Percentiles rank a stretch among this genome's conserved stretches.
phyloP scores from a whole-genome alignment of 1,140 invertebrate genomes.

The Zelostemma sp. region DNA sequence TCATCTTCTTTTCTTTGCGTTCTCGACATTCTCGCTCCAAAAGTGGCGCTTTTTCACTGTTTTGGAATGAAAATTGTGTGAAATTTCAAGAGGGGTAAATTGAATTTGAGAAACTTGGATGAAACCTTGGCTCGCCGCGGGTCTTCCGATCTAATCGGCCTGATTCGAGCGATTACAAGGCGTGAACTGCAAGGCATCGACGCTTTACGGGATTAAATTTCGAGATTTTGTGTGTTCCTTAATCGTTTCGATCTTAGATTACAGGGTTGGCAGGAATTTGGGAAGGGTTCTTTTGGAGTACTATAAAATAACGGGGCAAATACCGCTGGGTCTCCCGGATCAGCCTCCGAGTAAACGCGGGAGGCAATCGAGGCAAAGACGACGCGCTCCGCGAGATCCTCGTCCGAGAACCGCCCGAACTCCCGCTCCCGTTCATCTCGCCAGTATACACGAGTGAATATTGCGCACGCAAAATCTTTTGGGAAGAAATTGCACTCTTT shows the following conservation, averaged over 20 bases:
- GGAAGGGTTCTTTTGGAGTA: slow-evolving; percentile 84
- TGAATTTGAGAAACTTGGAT: too few species aligned
- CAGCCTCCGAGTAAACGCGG: slow-evolving; percentile 70
- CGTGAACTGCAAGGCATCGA: slow-evolving; percentile 25
- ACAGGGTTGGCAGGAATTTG: slow-evolving; percentile 81
- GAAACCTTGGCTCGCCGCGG: slow-evolving; percentile 36
- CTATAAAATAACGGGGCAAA: slow-evolving; percentile 81
- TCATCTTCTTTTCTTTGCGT: too few species aligned
- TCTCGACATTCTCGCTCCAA: too few species aligned
- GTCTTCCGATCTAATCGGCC: slow-evolving; percentile 38
- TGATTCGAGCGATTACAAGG: slow-evolving; percentile 34
- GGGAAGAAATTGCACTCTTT: not conserved
- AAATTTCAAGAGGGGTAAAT: too few species aligned
- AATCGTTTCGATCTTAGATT: slow-evolving; percentile 56
- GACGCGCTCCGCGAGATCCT: slow-evolving; percentile 69
- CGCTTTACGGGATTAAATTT: too few species aligned
- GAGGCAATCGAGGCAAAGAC: slow-evolving; percentile 69
- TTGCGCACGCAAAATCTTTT: not conserved
- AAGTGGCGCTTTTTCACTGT: too few species aligned
- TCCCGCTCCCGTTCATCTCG: slow-evolving; percentile 72
- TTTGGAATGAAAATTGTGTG: too few species aligned
- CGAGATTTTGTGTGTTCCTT: too few species aligned
- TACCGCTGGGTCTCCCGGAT: slow-evolving; percentile 72
- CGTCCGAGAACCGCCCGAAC: slow-evolving; percentile 71
- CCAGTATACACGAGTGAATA: slow-evolving; percentile 73